Base-by-base conservation (phyloP, 2,113 vertebrate species). In the Sturnus vulgaris region DNA sequence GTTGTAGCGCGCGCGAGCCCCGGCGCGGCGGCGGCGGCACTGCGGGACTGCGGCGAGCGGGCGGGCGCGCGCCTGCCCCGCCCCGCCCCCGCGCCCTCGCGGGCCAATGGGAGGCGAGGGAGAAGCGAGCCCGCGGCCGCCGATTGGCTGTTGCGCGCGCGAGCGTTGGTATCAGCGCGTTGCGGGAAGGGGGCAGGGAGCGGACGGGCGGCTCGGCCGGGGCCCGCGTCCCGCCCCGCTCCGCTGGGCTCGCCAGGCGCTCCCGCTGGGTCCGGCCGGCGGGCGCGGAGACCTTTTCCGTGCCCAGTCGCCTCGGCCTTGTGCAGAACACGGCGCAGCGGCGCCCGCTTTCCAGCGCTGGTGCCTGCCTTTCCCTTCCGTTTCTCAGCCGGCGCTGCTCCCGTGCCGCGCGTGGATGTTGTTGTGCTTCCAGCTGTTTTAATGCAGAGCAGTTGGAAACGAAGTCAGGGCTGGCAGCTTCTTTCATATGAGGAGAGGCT, bases 271-370 rank as follows among this genome's bases (percentile, higher is more conserved):
- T 4, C 15, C 8, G 47, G 13, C 44, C 17, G 10, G 16, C 17
- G 0, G n/a, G n/a, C 4, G 6, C 6, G 9, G 4, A 0, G 3
- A 3, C 20, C 15, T n/a, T 9, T 14, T 0, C 47, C 3, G 33
- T 25, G n/a, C 10, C 7, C 8, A 4, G 5, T 12, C 33, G 12
- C 30, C 35, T 21, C 19, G 21, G 50, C 52, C 24, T 60, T 35
- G 12, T 4, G 50, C 44, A 18, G 53, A 57, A 8, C 31, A 4
- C 30, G 17, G 28, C 8, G n/a, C 22, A 42, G 19, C 13, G 40
- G n/a, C 17, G 23, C 25, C 10, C 14, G 0, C 46, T n/a, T 13
- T 21, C 12, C 42, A 8, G 31, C 7, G 18, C 44, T 1, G 10
- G 15, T 44, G 40, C 49, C 53, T 4, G 28, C 2, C 9, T 12